Conservation (phyloP, 2,797 vertebrate species). For the Thalassophryne amazonica region DNA sequence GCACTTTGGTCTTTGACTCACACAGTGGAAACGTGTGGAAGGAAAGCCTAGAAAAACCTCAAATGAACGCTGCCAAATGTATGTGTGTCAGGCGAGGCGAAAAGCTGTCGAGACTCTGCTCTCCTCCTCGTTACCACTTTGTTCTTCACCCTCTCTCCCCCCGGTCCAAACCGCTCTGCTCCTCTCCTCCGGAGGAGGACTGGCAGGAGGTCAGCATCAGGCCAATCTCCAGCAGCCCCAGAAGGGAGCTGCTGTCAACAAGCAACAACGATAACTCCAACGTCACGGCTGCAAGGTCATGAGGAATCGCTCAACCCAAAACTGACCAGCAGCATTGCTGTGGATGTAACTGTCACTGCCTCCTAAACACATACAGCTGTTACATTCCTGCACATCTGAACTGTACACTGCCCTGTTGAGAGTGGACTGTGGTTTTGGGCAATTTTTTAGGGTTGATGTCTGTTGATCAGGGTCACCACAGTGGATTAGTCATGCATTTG, state of each 20-base stretch:
- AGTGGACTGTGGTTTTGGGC: too few species aligned
- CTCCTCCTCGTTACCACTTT: constrained; percentile 41
- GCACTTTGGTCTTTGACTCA: constrained; percentile 59
- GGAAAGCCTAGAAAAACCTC: constrained; percentile 21
- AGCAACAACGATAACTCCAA: constrained; percentile 61
- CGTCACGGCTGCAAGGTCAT: constrained; percentile 64
- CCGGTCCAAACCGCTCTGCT: constrained; percentile 24
- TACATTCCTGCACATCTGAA: constrained; percentile 13
- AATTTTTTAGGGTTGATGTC: too few species aligned
- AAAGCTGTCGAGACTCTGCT: constrained; percentile 36
- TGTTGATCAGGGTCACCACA: too few species aligned
- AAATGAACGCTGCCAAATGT: constrained; percentile 14
- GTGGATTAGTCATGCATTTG: too few species aligned
- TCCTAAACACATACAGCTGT: constrained; percentile 44
- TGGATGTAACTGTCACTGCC: constrained; percentile 46
- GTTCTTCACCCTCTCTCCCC: constrained; percentile 36
- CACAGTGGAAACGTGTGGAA: constrained; percentile 37
- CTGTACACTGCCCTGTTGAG: neutral
- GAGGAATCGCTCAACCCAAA: constrained; percentile 63
- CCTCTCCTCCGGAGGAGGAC: constrained; percentile 43
- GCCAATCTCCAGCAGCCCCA: constrained; percentile 57
- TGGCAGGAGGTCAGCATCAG: constrained; percentile 71
- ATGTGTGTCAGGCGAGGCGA: constrained; percentile 19
- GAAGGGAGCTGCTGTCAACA: constrained; percentile 70
- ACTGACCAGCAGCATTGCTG: constrained; percentile 48